Evolutionary conservation across 2,113 vertebrate genomes (phyloP).

Genomic region (Scopus umbretta): DNA sequence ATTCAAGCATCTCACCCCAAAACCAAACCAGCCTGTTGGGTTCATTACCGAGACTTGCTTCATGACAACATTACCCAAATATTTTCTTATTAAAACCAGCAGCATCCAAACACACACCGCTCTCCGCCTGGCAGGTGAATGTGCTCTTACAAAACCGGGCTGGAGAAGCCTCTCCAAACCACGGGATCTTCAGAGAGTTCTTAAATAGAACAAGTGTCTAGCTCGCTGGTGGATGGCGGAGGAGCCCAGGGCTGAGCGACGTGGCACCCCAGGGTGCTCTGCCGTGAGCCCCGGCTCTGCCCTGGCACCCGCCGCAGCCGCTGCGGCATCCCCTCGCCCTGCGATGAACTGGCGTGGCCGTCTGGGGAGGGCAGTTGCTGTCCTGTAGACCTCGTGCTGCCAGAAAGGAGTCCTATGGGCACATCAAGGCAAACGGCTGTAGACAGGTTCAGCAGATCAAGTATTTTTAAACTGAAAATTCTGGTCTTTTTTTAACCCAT

Average conservation of each 20-base stretch:
- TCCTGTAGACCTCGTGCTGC: background rate
- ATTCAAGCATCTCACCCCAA: background rate
- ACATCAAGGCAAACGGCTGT: background rate
- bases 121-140: background rate
- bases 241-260: background rate
- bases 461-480: background rate
- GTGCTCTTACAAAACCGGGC: background rate
- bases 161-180: background rate
- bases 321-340: background rate
- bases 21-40: background rate
- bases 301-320: background rate
- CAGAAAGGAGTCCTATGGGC: background rate
- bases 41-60: background rate
- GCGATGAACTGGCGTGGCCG: background rate
- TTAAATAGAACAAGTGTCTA: background rate
- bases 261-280: background rate
- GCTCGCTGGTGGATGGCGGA: background rate
- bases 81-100: background rate
- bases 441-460: background rate
- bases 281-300: background rate
- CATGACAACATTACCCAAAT: slow-evolving; percentile 1
- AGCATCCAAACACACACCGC: background rate
- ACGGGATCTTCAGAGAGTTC: background rate
- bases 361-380: background rate
- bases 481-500: background rate